Evolutionary conservation across 2,888 invertebrate species (phyloP).

Genomic region (Hirtodrosophila alboralis): DNA sequence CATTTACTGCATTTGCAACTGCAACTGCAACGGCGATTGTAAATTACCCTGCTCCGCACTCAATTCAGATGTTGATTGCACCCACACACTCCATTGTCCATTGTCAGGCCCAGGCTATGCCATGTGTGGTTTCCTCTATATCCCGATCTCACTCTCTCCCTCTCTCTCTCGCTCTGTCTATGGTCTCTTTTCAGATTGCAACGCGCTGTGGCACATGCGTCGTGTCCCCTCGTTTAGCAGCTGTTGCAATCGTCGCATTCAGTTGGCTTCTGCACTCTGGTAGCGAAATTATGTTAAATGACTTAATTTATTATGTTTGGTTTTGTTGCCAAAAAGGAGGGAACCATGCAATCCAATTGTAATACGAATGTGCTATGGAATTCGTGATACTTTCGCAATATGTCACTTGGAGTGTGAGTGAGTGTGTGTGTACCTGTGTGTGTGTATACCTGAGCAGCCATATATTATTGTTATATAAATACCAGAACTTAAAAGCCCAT

Average conservation of each 20-base stretch:
- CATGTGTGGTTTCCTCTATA: slow-evolving; percentile 41
- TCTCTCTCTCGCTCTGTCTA: too few species aligned
- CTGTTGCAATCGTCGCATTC: slow-evolving; percentile 59
- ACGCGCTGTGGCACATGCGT: slow-evolving; percentile 64
- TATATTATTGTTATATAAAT: too few species aligned
- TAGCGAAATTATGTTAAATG: slow-evolving; percentile 79
- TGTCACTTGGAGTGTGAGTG: slow-evolving; percentile 22
- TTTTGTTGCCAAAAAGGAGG: slow-evolving; percentile 61
- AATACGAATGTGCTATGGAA: slow-evolving; percentile 46
- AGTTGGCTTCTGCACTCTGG: slow-evolving; percentile 40
- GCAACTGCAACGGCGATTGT: slow-evolving; percentile 42
- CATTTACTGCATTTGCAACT: slow-evolving; percentile 24
- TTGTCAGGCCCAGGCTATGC: slow-evolving; percentile 35
- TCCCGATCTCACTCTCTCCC: slow-evolving; percentile 6
- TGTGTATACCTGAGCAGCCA: not conserved
- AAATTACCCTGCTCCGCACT: slow-evolving; percentile 56
- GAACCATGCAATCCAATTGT: slow-evolving; percentile 48
- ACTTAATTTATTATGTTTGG: slow-evolving; percentile 76
- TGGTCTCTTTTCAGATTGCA: slow-evolving; percentile 18
- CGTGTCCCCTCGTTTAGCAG: slow-evolving; percentile 74
- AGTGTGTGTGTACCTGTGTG: not conserved
- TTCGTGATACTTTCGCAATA: slow-evolving; percentile 35
- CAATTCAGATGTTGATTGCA: slow-evolving; percentile 67
- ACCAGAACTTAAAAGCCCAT: too few species aligned
- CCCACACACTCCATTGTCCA: slow-evolving; percentile 69